A percentile compares a stretch with the other conserved stretches of the same genome.
Evolutionary conservation across 2,888 invertebrate genomes (phyloP).

Genomic region (Ectemnius lituratus): DNA sequence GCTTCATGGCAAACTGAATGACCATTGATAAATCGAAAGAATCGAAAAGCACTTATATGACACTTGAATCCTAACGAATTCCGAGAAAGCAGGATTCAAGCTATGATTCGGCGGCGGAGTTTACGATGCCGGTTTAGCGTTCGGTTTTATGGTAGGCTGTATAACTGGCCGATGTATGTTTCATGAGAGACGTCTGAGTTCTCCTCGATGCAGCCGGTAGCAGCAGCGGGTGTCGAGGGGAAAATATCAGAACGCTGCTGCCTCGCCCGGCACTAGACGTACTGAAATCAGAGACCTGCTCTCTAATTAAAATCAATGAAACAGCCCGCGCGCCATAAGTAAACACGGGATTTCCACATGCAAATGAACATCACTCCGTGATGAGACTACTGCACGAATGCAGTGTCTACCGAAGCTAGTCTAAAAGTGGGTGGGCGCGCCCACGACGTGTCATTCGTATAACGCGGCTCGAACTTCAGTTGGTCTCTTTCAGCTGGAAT

Average conservation of each 20-base stretch:
- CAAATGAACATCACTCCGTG: constrained; percentile 40
- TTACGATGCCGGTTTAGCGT: no score
- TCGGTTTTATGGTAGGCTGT: background rate
- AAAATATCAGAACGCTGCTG: background rate
- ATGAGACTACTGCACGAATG: constrained; percentile 19
- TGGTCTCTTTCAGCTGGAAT: no score
- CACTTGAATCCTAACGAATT: no score
- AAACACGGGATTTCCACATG: constrained; percentile 30
- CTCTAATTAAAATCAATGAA: constrained; percentile 38
- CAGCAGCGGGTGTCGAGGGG: background rate
- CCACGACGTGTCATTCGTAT: no score
- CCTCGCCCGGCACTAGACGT: background rate
- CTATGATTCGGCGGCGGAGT: background rate
- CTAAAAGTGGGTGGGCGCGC: no score
- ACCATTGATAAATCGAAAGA: no score
- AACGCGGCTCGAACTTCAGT: no score
- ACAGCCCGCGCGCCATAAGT: constrained; percentile 32
- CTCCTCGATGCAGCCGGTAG: background rate
- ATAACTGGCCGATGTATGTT: constrained; percentile 1
- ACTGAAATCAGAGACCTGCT: constrained; percentile 13
- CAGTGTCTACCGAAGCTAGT: background rate
- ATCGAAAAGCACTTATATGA: no score
- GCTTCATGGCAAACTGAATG: no score
- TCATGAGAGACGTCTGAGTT: constrained; percentile 2
- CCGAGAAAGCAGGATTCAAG: no score